Evolutionary conservation across 2,888 invertebrate species (phyloP).

Genomic region (Drosophila macrothrix): DNA sequence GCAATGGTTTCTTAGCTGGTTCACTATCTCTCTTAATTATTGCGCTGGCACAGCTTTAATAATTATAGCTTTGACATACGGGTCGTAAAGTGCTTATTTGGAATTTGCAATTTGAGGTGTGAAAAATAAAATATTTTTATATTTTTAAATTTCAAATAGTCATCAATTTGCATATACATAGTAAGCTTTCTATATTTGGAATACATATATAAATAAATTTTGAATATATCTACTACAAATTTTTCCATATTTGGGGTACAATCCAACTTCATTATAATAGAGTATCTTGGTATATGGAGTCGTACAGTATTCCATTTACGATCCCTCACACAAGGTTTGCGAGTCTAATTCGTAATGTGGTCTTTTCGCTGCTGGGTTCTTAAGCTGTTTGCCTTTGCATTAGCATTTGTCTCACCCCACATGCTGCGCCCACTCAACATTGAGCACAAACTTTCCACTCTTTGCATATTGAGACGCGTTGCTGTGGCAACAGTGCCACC

Average conservation of each 20-base stretch:
- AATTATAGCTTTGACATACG: neutral
- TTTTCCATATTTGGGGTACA: neutral
- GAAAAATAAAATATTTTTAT: neutral
- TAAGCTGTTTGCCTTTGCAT: neutral
- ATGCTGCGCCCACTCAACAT: slow-evolving; percentile 20
- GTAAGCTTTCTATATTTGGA: neutral
- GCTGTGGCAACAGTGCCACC: slow-evolving; percentile 27
- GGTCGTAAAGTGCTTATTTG: neutral
- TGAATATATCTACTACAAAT: neutral
- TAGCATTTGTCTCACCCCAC: slow-evolving; percentile 7
- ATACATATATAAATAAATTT: neutral
- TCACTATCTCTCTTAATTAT: neutral
- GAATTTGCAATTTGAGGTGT: neutral
- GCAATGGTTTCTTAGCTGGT: neutral
- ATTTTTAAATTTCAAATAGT: neutral
- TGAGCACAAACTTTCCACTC: slow-evolving; percentile 12
- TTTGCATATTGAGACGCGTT: slow-evolving; percentile 29
- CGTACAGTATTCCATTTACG: neutral
- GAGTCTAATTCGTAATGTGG: neutral
- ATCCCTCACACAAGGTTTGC: neutral
- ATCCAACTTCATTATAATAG: neutral
- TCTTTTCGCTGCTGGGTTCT: neutral
- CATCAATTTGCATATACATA: neutral
- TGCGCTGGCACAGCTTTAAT: neutral
- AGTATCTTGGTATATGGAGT: neutral